Percentiles rank a stretch among this genome's conserved stretches.
These are phyloP conservation scores for Pachymerium ferrugineum DNA, from an alignment of 2,888 invertebrate genomes.

Conservation along the genomic window DNA sequence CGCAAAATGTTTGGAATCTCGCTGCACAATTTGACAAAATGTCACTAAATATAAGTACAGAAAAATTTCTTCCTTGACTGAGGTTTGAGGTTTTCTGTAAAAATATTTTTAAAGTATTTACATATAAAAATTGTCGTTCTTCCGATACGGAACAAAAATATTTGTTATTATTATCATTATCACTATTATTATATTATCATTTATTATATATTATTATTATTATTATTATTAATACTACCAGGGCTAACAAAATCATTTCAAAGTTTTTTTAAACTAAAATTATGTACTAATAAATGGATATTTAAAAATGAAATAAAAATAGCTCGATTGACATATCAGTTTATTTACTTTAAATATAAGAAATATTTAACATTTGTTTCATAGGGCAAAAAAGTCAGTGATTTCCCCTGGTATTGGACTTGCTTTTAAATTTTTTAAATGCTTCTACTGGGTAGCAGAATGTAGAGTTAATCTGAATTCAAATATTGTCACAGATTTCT, in stretches of 20 bases:
- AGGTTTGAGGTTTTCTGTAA: conserved; percentile 7
- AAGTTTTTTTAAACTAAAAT: conserved; percentile 27
- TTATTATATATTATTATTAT: neutral
- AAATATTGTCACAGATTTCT: no score
- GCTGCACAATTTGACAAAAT: conserved; percentile 10
- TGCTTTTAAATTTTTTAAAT: no score
- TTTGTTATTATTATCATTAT: conserved; percentile 14
- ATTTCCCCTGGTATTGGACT: no score
- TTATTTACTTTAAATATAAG: neutral
- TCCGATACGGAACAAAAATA: conserved; percentile 27
- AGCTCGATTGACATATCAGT: conserved; percentile 18
- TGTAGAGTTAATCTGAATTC: no score
- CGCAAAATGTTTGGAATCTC: conserved; percentile 5
- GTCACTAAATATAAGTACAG: conserved; percentile 18
- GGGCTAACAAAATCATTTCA: conserved; percentile 20
- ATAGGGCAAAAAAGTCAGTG: no score
- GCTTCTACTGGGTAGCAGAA: no score
- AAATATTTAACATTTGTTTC: neutral
- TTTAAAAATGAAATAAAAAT: conserved; percentile 17
- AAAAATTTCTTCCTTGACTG: conserved; percentile 13
- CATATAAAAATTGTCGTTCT: conserved; percentile 10
- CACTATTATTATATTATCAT: conserved; percentile 20
- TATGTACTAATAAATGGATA: conserved; percentile 22
- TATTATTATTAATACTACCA: conserved; percentile 3
- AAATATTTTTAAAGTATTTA: conserved; percentile 25